Percentiles rank a stretch among this genome's conserved stretches.
phyloP scores from a whole-genome alignment of 23 tunicate genomes.

The Clavelina lepadiformis region DNA sequence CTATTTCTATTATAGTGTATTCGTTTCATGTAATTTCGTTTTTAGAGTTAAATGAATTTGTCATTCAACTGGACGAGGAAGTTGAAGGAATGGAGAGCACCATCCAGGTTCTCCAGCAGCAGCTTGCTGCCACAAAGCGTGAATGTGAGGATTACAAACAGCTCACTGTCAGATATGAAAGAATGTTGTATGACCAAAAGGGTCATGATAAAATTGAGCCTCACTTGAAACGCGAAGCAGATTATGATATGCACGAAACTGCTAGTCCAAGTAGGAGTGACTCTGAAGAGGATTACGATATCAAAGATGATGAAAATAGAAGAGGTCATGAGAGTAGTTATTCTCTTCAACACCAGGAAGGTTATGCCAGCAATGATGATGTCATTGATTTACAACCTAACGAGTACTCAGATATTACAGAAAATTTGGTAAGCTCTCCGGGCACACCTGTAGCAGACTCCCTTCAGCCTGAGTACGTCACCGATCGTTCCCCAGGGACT shows the following conservation, averaged over 20 bases:
- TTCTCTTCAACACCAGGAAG: too few relatives aligned
- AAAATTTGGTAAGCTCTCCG: conserved; percentile 5
- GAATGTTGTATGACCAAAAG: too few relatives aligned
- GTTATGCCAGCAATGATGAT: too few relatives aligned
- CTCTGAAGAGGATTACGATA: conserved; percentile 8
- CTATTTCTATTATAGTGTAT: too few relatives aligned
- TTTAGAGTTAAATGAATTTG: conserved; percentile 90
- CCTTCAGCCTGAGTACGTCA: not conserved
- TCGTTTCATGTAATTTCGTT: not conserved
- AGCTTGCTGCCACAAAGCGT: conserved; percentile 39
- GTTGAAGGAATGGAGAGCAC: conserved; percentile 98
- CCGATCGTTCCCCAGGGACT: conserved; percentile 2
- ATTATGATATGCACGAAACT: not conserved
- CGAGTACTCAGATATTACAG: too few relatives aligned
- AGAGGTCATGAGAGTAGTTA: too few relatives aligned
- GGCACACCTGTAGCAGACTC: conserved; percentile 13
- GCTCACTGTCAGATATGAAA: conserved; percentile 15
- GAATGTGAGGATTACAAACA: conserved; percentile 39
- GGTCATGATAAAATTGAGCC: too few relatives aligned
- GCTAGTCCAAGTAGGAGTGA: not conserved
- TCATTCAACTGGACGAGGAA: conserved; percentile 96
- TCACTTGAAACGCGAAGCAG: too few relatives aligned
- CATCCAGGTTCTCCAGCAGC: conserved; percentile 84
- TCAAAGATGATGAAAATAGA: too few relatives aligned
- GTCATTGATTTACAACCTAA: too few relatives aligned